These are phyloP conservation scores for Calypte anna DNA, from an alignment of 2,113 vertebrate species.

Conservation along the genomic window DNA sequence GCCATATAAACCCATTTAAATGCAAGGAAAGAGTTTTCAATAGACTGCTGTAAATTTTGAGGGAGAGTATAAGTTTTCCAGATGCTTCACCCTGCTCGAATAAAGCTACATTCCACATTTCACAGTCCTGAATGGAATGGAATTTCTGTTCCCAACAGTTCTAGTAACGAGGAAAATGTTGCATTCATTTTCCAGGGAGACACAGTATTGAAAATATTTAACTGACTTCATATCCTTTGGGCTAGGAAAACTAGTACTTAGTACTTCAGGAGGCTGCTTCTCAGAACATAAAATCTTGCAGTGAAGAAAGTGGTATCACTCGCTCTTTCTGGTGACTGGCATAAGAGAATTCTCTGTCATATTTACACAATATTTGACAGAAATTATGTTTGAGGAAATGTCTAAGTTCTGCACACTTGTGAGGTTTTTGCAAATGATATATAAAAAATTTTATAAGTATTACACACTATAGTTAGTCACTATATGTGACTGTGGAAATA, in stretches of 20 bases:
- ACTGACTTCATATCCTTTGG: neutral
- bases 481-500: neutral
- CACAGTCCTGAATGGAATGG: neutral
- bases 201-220: neutral
- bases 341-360: neutral
- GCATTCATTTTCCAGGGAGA: neutral
- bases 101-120: neutral
- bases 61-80: neutral
- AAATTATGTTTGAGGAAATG: neutral
- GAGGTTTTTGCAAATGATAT: neutral
- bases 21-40: neutral
- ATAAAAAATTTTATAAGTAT: neutral
- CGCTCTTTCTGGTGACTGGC: neutral
- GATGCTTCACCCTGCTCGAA: neutral
- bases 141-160: neutral
- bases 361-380: neutral
- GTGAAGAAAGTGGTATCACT: neutral
- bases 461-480: neutral
- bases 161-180: neutral
- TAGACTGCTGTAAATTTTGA: neutral
- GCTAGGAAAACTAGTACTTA: neutral
- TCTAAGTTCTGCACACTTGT: neutral
- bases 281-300: neutral
- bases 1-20: neutral
- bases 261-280: neutral